Evolutionary conservation across 2,888 invertebrate species (phyloP), one percentile per base, ranked within the genome.

Genomic region (Melieria omissa): DNA sequence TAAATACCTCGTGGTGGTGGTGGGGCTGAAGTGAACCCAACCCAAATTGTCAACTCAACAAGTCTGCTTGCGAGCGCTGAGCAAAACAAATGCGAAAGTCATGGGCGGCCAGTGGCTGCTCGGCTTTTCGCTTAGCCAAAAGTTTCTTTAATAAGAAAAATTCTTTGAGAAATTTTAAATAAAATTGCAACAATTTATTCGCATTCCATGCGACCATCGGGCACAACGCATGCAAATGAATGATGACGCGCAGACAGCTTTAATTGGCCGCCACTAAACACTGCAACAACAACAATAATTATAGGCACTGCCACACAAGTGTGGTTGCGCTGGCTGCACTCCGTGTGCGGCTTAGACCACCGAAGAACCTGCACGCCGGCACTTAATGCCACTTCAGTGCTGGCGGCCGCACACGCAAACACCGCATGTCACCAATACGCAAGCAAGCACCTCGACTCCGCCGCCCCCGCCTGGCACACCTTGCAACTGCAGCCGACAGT

Each of bases 181-280:
- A 29, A 29, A 29, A 29, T 29, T 29, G 29, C 29, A 29, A 29
- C 29, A 29, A 29, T 29, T 29, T 29, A 29, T 29, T 29, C 29
- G 29, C 29, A 29, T 29, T 29, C 29, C 29, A 29, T 29, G 29
- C 29, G 29, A 29, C 29, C 29, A 29, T 29, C 29, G 3, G 2
- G 29, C 29, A 29, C 29, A 29, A 2, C 29, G 52, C 16, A 49
- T 47, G 52, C 52, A 61, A 52, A 52, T 68, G 61, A 68, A 12
- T 61, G 49, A 68, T 61, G 61, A 61, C 52, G 61, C n/a, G 68
- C 10, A 16, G 68, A 68, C 61, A 68, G 78, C 84, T 83, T 83
- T 82, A 84, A 82, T 83, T 83, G 83, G 84, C 80, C 80, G 71
- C 77, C 77, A 63, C 65, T 66, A 70, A 70, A 49, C 58, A 46